Conservation (phyloP, 2,888 invertebrate species). For the Parnassius glacialis region DNA sequence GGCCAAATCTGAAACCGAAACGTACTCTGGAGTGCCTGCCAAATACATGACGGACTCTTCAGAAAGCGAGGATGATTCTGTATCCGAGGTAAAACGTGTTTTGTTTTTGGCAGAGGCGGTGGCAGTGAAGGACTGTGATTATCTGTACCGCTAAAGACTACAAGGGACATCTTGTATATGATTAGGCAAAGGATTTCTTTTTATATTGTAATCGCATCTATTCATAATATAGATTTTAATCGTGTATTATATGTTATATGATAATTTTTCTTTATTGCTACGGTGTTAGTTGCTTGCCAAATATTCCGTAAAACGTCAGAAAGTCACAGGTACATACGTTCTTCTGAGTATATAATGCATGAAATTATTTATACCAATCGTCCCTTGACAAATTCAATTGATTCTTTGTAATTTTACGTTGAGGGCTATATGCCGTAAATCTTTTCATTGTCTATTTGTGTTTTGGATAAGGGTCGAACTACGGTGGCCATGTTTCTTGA, state of each 20-base stretch:
- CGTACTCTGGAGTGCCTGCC: constrained; percentile 90
- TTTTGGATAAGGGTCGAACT: constrained; percentile 65
- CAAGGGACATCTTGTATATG: constrained; percentile 85
- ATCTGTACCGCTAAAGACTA: constrained; percentile 83
- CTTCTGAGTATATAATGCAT: constrained; percentile 71
- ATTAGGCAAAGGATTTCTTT: constrained; percentile 64
- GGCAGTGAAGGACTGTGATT: constrained; percentile 78
- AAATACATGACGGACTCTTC: constrained; percentile 96
- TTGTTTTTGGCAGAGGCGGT: constrained; percentile 79
- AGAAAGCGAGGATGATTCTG: constrained; percentile 97
- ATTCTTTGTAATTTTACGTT: constrained; percentile 63
- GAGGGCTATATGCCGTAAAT: constrained; percentile 54
- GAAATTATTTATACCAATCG: constrained; percentile 74
- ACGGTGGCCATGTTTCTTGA: constrained; percentile 77
- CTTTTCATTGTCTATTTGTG: constrained; percentile 71
- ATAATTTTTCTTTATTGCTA: constrained; percentile 58
- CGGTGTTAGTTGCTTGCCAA: constrained; percentile 76
- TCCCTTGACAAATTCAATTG: constrained; percentile 65
- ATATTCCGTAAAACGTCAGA: constrained; percentile 81
- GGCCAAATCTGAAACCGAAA: constrained; percentile 92
- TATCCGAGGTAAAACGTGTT: constrained; percentile 93
- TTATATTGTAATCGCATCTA: constrained; percentile 51
- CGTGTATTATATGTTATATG: constrained; percentile 59
- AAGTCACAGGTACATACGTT: constrained; percentile 79
- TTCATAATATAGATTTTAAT: constrained; percentile 47